These are phyloP conservation scores for Steinernema feltiae DNA, from an alignment of 1,140 invertebrate genomes.

Conservation along the genomic window DNA sequence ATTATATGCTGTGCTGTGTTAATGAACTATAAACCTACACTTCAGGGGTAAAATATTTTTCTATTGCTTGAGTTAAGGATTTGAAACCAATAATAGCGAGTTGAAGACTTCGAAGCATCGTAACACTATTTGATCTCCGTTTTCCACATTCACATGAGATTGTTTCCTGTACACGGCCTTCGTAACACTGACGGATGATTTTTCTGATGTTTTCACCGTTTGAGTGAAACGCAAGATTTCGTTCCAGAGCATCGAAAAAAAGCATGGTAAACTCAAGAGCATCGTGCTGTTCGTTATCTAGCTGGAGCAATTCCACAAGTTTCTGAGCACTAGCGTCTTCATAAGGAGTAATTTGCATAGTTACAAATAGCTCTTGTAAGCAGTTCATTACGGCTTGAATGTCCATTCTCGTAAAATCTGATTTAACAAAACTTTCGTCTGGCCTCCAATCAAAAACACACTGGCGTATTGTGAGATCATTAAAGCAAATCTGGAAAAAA, in stretches of 20 bases:
- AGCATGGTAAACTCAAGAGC: slow-evolving; percentile 52
- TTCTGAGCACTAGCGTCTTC: slow-evolving; percentile 41
- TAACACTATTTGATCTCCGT: slow-evolving; percentile 17
- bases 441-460: slow-evolving; percentile 48
- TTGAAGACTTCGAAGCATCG: slow-evolving; percentile 40
- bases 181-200: slow-evolving; percentile 22
- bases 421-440: slow-evolving; percentile 25
- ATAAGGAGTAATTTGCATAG: slow-evolving; percentile 51
- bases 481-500: slow-evolving; percentile 50
- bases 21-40: slow-evolving; percentile 22
- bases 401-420: slow-evolving; percentile 43
- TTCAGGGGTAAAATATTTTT: slow-evolving; percentile 40
- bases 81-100: slow-evolving; percentile 44
- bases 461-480: slow-evolving; percentile 52
- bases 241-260: slow-evolving; percentile 49
- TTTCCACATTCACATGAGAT: slow-evolving; percentile 38
- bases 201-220: slow-evolving; percentile 40
- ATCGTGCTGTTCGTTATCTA: slow-evolving; percentile 55
- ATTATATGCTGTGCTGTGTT: slow-evolving; percentile 1
- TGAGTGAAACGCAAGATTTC: slow-evolving; percentile 41
- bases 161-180: slow-evolving; percentile 35
- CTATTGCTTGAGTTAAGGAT: slow-evolving; percentile 39
- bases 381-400: slow-evolving; percentile 47
- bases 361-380: slow-evolving; percentile 47
- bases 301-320: slow-evolving; percentile 36